phyloP scores from a whole-genome alignment of 1,140 invertebrate genomes.

The Megathymus violae region DNA sequence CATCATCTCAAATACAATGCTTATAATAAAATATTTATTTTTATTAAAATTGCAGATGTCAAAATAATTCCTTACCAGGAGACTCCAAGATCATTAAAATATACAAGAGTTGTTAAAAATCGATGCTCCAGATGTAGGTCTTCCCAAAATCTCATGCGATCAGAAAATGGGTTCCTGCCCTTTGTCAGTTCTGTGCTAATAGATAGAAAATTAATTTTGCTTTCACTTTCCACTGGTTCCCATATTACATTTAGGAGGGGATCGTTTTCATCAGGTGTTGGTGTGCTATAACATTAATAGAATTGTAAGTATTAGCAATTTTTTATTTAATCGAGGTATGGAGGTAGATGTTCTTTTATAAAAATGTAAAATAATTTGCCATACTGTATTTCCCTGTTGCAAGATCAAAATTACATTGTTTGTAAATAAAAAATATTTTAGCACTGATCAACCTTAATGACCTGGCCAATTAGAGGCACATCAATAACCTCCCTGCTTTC shows the following conservation, averaged over 20 bases:
- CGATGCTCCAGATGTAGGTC: conserved; percentile 58
- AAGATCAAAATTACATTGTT: too few relatives aligned
- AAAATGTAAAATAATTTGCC: too few relatives aligned
- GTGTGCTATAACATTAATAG: conserved; percentile 60
- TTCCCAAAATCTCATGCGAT: conserved; percentile 76
- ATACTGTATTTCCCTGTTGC: too few relatives aligned
- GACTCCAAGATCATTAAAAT: conserved; percentile 61
- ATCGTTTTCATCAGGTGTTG: conserved; percentile 67
- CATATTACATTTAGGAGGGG: conserved; percentile 66
- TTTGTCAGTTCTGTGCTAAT: conserved; percentile 71
- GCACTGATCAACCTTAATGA: too few relatives aligned
- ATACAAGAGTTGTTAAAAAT: conserved; percentile 55
- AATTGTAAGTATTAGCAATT: conserved; percentile 16
- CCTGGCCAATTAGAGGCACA: too few relatives aligned
- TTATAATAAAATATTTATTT: too few relatives aligned
- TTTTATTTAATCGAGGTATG: too few relatives aligned
- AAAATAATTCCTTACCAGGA: conserved; percentile 37
- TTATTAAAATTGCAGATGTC: too few relatives aligned
- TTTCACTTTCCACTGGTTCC: conserved; percentile 63
- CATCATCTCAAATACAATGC: too few relatives aligned
- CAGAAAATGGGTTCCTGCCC: conserved; percentile 69
- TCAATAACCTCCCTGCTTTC: too few relatives aligned
- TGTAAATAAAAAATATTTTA: too few relatives aligned
- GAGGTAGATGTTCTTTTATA: too few relatives aligned
- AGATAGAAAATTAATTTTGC: conserved; percentile 66